A percentile compares a stretch with the other conserved stretches of the same genome.
These are phyloP conservation scores for Seriola aureovittata DNA, from an alignment of 2,113 vertebrate species.

Conservation along the genomic window DNA sequence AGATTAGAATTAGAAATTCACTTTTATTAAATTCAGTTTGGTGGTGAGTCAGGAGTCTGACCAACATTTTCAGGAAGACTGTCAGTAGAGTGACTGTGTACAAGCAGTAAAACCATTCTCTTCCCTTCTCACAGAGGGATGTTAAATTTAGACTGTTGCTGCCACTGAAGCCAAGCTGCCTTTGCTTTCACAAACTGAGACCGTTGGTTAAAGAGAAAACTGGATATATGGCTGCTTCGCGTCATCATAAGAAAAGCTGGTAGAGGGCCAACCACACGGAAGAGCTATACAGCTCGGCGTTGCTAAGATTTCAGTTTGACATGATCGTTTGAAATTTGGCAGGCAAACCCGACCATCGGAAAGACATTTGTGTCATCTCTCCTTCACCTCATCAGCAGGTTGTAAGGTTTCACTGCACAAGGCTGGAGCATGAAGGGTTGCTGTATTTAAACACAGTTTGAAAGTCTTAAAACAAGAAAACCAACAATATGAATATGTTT, in stretches of 20 bases:
- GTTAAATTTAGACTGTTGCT: constrained; percentile 78
- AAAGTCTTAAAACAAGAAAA: not conserved
- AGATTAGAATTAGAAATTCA: not conserved
- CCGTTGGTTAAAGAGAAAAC: constrained; percentile 32
- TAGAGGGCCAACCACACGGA: constrained; percentile 1
- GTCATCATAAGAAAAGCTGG: constrained; percentile 54
- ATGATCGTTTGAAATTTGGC: constrained; percentile 75
- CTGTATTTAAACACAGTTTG: not conserved
- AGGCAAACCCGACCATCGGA: constrained; percentile 66
- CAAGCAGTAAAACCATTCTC: constrained; percentile 74
- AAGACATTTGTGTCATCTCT: constrained; percentile 46
- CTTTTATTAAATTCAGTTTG: not conserved
- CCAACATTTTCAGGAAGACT: constrained; percentile 3
- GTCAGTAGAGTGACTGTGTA: constrained; percentile 75
- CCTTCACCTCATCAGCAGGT: constrained; percentile 6
- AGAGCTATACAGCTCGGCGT: constrained; percentile 13
- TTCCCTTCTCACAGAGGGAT: constrained; percentile 70
- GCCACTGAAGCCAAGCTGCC: constrained; percentile 62
- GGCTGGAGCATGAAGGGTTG: not conserved
- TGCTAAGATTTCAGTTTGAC: constrained; percentile 65
- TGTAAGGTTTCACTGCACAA: not conserved
- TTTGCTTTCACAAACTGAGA: constrained; percentile 71
- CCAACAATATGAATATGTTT: not conserved
- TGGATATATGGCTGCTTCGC: constrained; percentile 57
- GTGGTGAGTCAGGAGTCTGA: constrained; percentile 3